phyloP scores from a whole-genome alignment of 2,113 vertebrate genomes.

The Barbus barbus region DNA sequence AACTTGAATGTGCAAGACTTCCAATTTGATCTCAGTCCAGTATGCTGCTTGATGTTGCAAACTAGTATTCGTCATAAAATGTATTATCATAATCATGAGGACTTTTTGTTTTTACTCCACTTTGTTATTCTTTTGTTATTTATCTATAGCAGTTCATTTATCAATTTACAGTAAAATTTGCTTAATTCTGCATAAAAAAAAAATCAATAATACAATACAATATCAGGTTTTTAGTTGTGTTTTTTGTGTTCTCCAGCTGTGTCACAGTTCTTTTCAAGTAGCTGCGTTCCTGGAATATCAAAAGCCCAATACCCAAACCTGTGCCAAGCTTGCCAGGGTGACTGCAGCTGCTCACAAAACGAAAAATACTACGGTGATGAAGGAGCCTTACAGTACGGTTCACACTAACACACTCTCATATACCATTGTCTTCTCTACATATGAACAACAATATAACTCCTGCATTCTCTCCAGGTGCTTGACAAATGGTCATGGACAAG shows the following conservation, averaged over 20 bases:
- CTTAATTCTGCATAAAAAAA: no score
- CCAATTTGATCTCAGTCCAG: no score
- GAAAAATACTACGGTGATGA: slow-evolving; percentile 77
- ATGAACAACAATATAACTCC: not conserved
- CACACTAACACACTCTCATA: not conserved
- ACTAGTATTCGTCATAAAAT: no score
- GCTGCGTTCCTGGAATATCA: slow-evolving; percentile 79
- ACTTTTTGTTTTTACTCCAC: no score
- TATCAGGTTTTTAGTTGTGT: not conserved
- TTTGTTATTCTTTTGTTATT: no score
- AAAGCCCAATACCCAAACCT: slow-evolving; percentile 53
- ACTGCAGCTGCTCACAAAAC: slow-evolving; percentile 70
- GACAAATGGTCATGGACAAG: slow-evolving; percentile 76
- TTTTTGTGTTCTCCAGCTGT: slow-evolving; percentile 69
- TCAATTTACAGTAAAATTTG: no score
- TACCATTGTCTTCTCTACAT: not conserved
- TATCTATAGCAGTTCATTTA: no score
- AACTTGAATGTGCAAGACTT: no score
- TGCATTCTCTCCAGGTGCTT: slow-evolving; percentile 78
- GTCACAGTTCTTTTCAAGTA: slow-evolving; percentile 70
- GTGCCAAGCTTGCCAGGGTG: slow-evolving; percentile 75
- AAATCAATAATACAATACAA: no score
- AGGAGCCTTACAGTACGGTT: slow-evolving; percentile 81
- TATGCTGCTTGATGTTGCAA: no score
- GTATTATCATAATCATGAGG: no score